A percentile compares a stretch with the other conserved stretches of the same genome.
phyloP scores from a whole-genome alignment of 2,113 vertebrate species.

The Neodon shergylaensis region DNA sequence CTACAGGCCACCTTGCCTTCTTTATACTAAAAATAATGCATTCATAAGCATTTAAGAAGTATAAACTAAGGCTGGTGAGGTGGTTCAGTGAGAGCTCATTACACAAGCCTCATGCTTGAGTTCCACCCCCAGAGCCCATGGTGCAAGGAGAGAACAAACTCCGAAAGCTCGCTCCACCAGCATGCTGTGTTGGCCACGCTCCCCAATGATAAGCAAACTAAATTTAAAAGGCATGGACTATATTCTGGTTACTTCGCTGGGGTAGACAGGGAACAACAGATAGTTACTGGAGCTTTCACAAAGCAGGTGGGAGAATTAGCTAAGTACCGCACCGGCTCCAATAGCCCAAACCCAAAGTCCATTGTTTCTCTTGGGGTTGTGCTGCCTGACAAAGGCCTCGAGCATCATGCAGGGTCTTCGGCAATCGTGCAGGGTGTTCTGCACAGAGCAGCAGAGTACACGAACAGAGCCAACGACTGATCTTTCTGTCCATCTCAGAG shows the following conservation, averaged over 20 bases:
- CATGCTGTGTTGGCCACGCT: background rate
- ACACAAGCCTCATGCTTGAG: background rate
- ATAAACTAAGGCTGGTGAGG: background rate
- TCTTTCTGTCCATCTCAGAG: background rate
- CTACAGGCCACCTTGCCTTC: background rate
- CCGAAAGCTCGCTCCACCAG: background rate
- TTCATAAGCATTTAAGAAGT: background rate
- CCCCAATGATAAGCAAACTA: no score
- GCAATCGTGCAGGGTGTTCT: background rate
- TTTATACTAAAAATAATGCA: background rate
- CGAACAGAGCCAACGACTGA: background rate
- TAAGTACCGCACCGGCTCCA: background rate
- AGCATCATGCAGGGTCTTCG: background rate
- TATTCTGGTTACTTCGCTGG: background rate
- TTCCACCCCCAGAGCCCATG: background rate
- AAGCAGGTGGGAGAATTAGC: background rate
- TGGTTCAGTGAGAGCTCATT: background rate
- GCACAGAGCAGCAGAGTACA: background rate
- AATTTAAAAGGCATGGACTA: background rate
- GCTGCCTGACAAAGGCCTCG: background rate
- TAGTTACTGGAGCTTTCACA: background rate
- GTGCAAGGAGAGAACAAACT: no score
- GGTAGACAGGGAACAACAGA: background rate
- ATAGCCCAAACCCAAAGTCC: background rate
- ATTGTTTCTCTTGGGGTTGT: fast-evolving